A percentile compares a stretch with the other conserved stretches of the same genome.
Conservation (phyloP, 2,113 vertebrate genomes). For the Istiophorus platypterus region DNA sequence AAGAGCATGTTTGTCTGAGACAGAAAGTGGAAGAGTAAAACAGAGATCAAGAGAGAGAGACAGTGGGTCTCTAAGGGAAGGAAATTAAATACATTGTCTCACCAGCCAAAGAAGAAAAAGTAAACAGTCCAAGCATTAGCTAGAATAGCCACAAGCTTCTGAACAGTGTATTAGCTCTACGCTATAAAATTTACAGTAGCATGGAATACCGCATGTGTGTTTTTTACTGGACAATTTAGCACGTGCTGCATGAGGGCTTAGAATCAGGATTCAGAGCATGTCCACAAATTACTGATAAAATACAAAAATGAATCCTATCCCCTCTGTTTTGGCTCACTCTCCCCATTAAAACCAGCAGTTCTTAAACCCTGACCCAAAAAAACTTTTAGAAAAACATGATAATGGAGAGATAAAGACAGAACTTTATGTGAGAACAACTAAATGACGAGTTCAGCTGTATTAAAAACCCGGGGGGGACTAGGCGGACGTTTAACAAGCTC, state of each 20-base stretch:
- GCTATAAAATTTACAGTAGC: neutral
- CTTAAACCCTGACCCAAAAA: neutral
- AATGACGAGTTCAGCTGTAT: neutral
- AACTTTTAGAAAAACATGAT: neutral
- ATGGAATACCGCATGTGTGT: neutral
- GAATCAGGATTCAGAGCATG: neutral
- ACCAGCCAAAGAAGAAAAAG: conserved; percentile 22
- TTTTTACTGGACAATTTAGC: neutral
- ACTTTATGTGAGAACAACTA: neutral
- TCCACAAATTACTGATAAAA: neutral
- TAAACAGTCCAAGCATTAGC: conserved; percentile 10
- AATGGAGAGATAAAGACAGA: too few species aligned
- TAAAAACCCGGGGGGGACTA: neutral
- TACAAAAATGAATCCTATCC: neutral
- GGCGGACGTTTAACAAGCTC: neutral
- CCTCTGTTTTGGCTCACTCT: neutral
- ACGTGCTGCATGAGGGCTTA: neutral
- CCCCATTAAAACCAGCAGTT: neutral
- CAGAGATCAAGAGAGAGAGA: neutral
- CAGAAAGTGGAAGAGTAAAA: neutral
- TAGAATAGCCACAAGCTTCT: neutral
- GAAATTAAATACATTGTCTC: conserved; percentile 41
- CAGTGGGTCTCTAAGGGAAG: neutral
- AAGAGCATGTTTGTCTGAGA: neutral
- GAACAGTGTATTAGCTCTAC: neutral